Base-by-base conservation (phyloP, 2,888 invertebrate genomes). In the Erpobdella octoculata region DNA sequence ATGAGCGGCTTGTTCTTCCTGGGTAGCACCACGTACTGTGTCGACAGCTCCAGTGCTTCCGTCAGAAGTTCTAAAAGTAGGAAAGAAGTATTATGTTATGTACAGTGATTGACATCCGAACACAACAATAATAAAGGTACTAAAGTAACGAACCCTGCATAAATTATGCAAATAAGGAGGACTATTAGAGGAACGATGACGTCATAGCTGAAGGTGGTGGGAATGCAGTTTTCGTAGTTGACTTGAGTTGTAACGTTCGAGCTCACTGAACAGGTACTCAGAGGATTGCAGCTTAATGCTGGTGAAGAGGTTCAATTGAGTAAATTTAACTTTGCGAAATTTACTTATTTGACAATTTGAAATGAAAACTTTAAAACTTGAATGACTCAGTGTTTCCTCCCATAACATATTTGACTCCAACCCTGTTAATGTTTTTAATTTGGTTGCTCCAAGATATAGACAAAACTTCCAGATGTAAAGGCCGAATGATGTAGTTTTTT, bases 151-250 rank as follows among this genome's bases (percentile, higher is more conserved):
- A 73, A 82, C 83, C 82, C 82, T 65, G 96, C 96, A 85, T 97
- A 98, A 71, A 99, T 86, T 70, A 98, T 91, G 83, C 95, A 96
- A 79, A 90, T 87, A 84, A 93, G 89, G 93, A 95, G 98, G 79
- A 99, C 90, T 65, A 90, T 83, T 77, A 99, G 87, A 65, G 94
- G 93, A 78, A 98, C 89, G 76, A 97, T 89, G 78, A 93, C 91
- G 81, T 93, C 90, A 78, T 90, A 90, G 75, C 82, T 81, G 75
- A 72, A 69, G 21, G 68, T 69, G 37, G 48, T 21, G 25, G 25
- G 21, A 15, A 62, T 4, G 59, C 67, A 67, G 33, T 58, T n/a
- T 0, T 41, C 8, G 18, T n/a, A 28, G 33, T 28, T 25, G 41
- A 25, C 35, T 5, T 5, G 1, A 6, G 53, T 48, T 0, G 71